A percentile compares a stretch with the other conserved stretches of the same genome.
These are phyloP conservation scores for Mesitornis unicolor DNA, from an alignment of 2,113 vertebrate species.

Conservation along the genomic window DNA sequence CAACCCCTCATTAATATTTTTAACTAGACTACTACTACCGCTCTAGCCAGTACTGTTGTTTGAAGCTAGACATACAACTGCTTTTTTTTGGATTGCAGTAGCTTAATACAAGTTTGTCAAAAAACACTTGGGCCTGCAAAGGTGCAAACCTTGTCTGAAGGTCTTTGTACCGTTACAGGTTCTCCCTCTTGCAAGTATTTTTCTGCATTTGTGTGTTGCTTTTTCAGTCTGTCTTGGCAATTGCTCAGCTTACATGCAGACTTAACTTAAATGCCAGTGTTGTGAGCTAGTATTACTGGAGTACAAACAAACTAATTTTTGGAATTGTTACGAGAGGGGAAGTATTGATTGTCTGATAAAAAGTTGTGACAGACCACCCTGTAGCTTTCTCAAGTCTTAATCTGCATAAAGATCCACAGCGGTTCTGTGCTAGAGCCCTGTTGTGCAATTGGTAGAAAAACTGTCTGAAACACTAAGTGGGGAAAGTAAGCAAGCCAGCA, in stretches of 20 bases:
- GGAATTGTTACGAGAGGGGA: fast-evolving
- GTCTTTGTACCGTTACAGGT: neutral
- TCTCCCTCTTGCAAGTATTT: neutral
- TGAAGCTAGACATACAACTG: neutral
- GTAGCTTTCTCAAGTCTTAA: neutral
- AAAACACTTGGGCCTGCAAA: neutral
- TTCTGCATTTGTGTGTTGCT: neutral
- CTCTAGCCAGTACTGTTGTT: neutral
- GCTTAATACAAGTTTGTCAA: neutral
- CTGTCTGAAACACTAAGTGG: neutral
- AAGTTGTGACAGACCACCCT: neutral
- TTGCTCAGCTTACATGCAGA: neutral
- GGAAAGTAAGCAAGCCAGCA: neutral
- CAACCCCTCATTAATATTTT: neutral
- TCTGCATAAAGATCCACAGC: neutral
- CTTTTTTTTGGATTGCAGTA: neutral
- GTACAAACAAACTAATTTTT: neutral
- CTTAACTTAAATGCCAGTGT: neutral
- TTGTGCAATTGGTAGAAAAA: neutral
- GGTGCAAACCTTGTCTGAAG: neutral
- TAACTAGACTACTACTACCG: neutral
- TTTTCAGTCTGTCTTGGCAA: neutral
- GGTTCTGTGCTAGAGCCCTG: neutral
- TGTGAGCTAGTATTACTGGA: neutral
- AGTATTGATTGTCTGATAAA: neutral